A percentile compares a stretch with the other conserved stretches of the same genome.
Evolutionary conservation across 2,113 vertebrate species (phyloP).

Genomic region (Oncorhynchus keta): DNA sequence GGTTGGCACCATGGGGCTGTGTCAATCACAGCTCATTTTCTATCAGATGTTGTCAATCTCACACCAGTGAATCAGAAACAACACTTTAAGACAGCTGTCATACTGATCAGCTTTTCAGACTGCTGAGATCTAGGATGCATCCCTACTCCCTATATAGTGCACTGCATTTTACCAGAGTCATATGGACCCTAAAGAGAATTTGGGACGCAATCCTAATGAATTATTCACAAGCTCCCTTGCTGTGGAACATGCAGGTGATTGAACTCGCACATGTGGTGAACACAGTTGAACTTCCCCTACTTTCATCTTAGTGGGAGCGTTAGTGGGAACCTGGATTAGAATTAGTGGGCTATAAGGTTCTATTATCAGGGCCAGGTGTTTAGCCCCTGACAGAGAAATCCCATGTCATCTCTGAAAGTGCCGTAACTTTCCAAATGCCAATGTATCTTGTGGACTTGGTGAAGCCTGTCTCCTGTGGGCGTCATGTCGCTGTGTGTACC

Average conservation of each 20-base stretch:
- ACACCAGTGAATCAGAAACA: background rate
- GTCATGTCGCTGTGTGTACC: too few relatives aligned
- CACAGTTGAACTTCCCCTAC: too few relatives aligned
- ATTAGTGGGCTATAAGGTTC: too few relatives aligned
- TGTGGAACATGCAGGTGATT: background rate
- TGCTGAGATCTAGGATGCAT: background rate
- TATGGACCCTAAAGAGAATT: too few relatives aligned
- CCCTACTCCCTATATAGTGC: too few relatives aligned
- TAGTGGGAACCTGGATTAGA: too few relatives aligned
- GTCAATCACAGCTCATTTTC: background rate
- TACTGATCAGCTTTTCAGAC: background rate
- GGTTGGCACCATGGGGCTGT: background rate
- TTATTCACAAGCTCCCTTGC: background rate
- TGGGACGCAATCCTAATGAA: background rate
- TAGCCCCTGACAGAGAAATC: too few relatives aligned
- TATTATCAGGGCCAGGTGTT: too few relatives aligned
- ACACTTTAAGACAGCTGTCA: background rate
- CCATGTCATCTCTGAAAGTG: background rate
- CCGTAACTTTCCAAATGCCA: background rate
- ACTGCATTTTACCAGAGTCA: too few relatives aligned
- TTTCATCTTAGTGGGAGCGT: too few relatives aligned
- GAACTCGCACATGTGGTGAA: too few relatives aligned
- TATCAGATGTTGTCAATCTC: background rate
- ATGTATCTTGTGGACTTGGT: background rate
- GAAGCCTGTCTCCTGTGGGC: background rate